phyloP scores from a whole-genome alignment of 2,113 vertebrate species.

The Mastomys natalensis region DNA sequence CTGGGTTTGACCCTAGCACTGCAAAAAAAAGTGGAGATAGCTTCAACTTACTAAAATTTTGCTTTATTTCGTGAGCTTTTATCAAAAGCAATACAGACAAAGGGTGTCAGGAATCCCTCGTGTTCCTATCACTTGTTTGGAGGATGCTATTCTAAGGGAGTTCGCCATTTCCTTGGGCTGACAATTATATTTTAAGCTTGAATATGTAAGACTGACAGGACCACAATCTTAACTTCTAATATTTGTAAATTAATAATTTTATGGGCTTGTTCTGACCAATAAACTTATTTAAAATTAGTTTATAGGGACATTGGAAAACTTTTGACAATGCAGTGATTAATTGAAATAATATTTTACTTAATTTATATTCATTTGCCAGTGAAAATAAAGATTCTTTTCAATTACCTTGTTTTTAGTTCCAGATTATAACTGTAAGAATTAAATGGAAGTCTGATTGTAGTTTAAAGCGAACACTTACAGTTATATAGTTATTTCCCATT shows the following conservation, averaged over 20 bases:
- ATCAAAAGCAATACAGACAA: conserved; percentile 39
- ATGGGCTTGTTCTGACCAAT: conserved; percentile 57
- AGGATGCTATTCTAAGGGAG: neutral
- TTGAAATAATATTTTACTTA: conserved; percentile 64
- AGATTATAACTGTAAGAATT: conserved; percentile 59
- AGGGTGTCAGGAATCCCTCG: conserved; percentile 25
- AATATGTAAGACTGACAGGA: neutral
- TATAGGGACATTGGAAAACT: conserved; percentile 50
- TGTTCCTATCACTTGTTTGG: conserved; percentile 7
- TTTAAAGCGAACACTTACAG: conserved; percentile 18
- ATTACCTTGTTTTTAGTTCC: conserved; percentile 52
- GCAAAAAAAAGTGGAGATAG: neutral
- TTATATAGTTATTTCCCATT: conserved; percentile 41
- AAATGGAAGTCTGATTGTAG: conserved; percentile 41
- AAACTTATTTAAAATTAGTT: conserved; percentile 56
- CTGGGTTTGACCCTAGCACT: neutral
- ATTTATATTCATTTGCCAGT: conserved; percentile 65
- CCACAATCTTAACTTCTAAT: neutral
- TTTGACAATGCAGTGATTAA: conserved; percentile 50
- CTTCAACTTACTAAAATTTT: neutral
- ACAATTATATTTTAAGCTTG: conserved; percentile 41
- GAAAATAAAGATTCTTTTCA: conserved; percentile 60
- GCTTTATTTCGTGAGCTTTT: conserved; percentile 48
- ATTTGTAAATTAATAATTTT: conserved; percentile 62
- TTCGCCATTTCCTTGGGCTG: conserved; percentile 54